A percentile compares a stretch with the other conserved stretches of the same genome.
Conservation (phyloP, 2,797 vertebrate genomes). For the Borostomias antarcticus region DNA sequence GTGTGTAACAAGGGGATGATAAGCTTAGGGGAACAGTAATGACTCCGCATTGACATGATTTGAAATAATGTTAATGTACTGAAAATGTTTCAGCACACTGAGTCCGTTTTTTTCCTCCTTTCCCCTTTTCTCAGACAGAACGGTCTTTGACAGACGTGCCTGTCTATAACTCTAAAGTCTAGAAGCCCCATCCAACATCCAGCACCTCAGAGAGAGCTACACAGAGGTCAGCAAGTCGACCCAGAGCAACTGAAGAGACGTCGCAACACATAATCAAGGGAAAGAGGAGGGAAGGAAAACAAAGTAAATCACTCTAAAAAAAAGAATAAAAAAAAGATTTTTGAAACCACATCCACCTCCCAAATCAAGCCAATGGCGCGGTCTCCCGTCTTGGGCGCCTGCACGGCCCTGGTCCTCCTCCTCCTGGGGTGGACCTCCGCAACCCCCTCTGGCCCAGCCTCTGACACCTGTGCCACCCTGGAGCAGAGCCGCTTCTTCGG, state of each 20-base stretch:
- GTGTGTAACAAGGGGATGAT: too few species aligned
- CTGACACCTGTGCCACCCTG: constrained; percentile 88
- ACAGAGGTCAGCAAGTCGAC: constrained; percentile 48
- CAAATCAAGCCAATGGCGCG: constrained; percentile 69
- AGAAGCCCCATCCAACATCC: constrained; percentile 41
- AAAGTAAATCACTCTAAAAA: constrained; percentile 25
- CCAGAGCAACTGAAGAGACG: constrained; percentile 62
- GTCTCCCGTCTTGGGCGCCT: constrained; percentile 62
- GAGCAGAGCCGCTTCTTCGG: constrained; percentile 98
- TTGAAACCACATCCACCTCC: constrained; percentile 35
- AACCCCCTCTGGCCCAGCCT: constrained; percentile 79
- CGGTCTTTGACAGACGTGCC: constrained; percentile 48
- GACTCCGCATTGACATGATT: not conserved
- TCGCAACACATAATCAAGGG: constrained; percentile 49
- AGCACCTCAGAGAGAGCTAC: constrained; percentile 44
- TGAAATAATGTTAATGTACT: too few species aligned
- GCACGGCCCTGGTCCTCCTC: constrained; percentile 71
- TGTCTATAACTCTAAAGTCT: constrained; percentile 49
- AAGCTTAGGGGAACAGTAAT: too few species aligned
- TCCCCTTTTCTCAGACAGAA: constrained; percentile 54
- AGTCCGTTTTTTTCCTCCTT: constrained; percentile 29
- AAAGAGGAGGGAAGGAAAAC: constrained; percentile 41
- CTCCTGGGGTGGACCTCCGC: constrained; percentile 79
- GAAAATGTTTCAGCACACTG: constrained; percentile 22
- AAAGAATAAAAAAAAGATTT: constrained; percentile 22